Conservation (phyloP, 2,888 invertebrate species). For the Brassicogethes aeneus region DNA sequence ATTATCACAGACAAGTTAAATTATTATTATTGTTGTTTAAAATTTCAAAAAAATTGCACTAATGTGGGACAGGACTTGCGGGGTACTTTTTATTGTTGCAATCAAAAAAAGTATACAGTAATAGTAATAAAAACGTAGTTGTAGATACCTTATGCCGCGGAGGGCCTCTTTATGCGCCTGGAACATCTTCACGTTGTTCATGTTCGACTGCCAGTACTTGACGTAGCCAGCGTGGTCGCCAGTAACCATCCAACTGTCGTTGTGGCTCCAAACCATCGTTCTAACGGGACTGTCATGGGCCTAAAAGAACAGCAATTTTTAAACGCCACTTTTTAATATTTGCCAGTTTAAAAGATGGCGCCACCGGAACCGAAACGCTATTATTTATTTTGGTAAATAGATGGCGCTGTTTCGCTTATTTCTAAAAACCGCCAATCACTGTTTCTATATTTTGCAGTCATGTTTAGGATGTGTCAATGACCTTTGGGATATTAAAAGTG, state of each 20-base stretch:
- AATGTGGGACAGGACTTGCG: conserved; percentile 32
- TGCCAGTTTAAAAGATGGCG: too few species aligned
- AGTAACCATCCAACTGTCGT: conserved; percentile 99
- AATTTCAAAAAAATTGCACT: conserved; percentile 22
- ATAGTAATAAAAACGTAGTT: too few species aligned
- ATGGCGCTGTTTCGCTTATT: too few species aligned
- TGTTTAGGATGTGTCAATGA: too few species aligned
- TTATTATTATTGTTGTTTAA: conserved; percentile 11
- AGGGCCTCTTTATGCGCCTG: conserved; percentile 99
- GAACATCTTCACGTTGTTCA: conserved; percentile 99
- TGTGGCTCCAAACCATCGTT: conserved; percentile 99
- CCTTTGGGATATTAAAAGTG: too few species aligned
- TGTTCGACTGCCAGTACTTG: conserved; percentile 99
- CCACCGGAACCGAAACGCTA: too few species aligned
- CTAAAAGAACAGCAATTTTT: conserved; percentile 44
- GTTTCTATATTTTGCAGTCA: too few species aligned
- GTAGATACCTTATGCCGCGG: conserved; percentile 87
- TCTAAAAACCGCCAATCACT: too few species aligned
- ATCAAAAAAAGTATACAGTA: too few species aligned
- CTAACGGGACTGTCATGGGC: conserved; percentile 99
- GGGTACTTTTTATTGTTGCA: conserved; percentile 37
- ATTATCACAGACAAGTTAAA: conserved; percentile 28
- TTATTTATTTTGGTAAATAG: too few species aligned
- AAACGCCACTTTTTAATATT: too few species aligned
- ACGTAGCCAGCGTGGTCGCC: conserved; percentile 98